These are phyloP conservation scores for Euwallacea similis DNA, from an alignment of 1,140 invertebrate genomes.

Conservation along the genomic window DNA sequence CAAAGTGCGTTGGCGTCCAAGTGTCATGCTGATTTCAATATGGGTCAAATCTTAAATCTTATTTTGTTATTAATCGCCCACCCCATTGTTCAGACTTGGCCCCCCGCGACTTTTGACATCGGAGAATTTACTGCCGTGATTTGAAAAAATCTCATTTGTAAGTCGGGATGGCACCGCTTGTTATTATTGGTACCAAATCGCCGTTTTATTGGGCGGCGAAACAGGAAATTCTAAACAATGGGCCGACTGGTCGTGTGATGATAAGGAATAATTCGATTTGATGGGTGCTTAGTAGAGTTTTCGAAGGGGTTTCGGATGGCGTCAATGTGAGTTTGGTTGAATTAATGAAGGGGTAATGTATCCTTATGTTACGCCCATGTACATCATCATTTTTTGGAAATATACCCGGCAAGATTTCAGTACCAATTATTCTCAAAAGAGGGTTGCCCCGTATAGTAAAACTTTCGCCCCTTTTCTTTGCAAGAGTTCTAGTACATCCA, in stretches of 20 bases:
- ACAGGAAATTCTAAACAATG: constrained; percentile 4
- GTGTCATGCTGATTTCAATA: constrained; percentile 30
- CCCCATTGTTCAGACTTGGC: constrained; percentile 19
- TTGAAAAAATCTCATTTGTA: background rate
- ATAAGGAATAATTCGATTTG: too few relatives aligned
- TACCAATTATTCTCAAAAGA: too few relatives aligned
- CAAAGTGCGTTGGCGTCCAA: constrained; percentile 22
- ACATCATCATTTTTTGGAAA: too few relatives aligned
- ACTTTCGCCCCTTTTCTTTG: too few relatives aligned
- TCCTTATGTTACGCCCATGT: too few relatives aligned
- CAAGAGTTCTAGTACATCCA: too few relatives aligned
- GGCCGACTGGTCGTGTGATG: background rate
- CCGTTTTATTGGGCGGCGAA: background rate
- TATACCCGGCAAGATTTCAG: too few relatives aligned
- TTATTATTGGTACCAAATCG: background rate
- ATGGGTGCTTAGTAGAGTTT: too few relatives aligned
- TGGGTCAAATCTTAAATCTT: constrained; percentile 33
- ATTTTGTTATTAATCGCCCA: constrained; percentile 31
- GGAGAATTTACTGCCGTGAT: background rate
- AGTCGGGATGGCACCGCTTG: background rate
- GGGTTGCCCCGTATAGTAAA: too few relatives aligned
- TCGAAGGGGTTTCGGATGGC: too few relatives aligned
- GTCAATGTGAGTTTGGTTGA: too few relatives aligned
- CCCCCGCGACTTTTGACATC: constrained; percentile 20
- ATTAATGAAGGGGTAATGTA: too few relatives aligned